A percentile compares a stretch with the other conserved stretches of the same genome.
phyloP scores from a whole-genome alignment of 2,888 invertebrate species.

The Chymomyza amoena region DNA sequence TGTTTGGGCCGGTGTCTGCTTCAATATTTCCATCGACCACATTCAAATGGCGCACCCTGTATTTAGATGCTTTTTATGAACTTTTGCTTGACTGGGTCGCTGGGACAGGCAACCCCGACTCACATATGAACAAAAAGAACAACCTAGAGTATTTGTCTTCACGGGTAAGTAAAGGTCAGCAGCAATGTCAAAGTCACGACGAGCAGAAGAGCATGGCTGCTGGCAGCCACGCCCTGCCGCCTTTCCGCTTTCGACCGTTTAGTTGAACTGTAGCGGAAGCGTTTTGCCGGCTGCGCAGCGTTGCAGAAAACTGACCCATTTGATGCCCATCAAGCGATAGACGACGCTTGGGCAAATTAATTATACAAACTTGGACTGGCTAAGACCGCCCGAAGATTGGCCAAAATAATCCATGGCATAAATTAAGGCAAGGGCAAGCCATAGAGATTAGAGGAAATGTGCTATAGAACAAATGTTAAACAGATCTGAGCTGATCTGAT shows the following conservation, averaged over 20 bases:
- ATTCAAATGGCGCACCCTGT: too few relatives aligned
- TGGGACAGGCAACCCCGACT: too few relatives aligned
- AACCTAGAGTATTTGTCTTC: not conserved
- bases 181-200: not conserved
- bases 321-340: slow-evolving; percentile 14
- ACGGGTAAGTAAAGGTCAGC: not conserved
- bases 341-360: not conserved
- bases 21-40: too few relatives aligned
- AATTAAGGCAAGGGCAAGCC: not conserved
- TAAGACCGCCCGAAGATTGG: not conserved
- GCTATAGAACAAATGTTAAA: not conserved
- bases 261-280: not conserved
- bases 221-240: too few relatives aligned
- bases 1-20: too few relatives aligned
- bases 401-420: not conserved
- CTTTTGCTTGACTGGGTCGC: too few relatives aligned
- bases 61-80: too few relatives aligned
- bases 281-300: slow-evolving; percentile 31
- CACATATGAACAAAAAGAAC: too few relatives aligned
- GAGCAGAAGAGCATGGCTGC: not conserved
- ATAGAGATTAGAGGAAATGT: not conserved
- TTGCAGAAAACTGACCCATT: slow-evolving; percentile 47
- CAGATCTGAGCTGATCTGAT: too few relatives aligned
- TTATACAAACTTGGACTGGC: not conserved
- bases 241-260: not conserved